Percentiles rank a stretch among this genome's conserved stretches.
Conservation (phyloP, 2,113 vertebrate genomes). For the Peromyscus californicus region DNA sequence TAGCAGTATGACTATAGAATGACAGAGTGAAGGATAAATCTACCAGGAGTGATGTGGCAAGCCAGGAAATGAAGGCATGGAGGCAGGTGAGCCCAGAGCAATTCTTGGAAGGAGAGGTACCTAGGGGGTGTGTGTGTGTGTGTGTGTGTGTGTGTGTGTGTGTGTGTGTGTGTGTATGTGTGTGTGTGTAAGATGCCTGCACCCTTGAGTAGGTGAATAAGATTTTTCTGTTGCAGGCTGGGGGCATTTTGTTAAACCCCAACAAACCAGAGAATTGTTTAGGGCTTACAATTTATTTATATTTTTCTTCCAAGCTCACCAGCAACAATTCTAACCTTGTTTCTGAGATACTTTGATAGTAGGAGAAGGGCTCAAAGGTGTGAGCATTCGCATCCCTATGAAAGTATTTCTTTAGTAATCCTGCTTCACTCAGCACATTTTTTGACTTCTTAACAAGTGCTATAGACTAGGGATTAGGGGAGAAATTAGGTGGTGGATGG, state of each 20-base stretch:
- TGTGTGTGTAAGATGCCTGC: background rate
- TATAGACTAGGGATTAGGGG: background rate
- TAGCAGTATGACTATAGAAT: background rate
- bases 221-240: background rate
- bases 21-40: background rate
- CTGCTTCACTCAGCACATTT: background rate
- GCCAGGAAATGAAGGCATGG: background rate
- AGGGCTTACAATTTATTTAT: conserved; percentile 47
- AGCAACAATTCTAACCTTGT: conserved; percentile 19
- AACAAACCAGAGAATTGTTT: background rate
- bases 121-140: no score
- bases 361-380: background rate
- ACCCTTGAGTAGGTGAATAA: background rate
- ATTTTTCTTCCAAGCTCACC: conserved; percentile 19
- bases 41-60: background rate
- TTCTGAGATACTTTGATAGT: background rate
- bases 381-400: background rate
- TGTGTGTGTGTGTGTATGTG: no score
- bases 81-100: background rate
- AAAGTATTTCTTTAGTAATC: background rate
- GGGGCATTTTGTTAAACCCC: background rate
- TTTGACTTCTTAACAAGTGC: background rate
- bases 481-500: background rate
- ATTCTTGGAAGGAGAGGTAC: background rate
- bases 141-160: no score